Base-by-base conservation (phyloP, 1,140 invertebrate species). In the Rhynchophorus ferrugineus region DNA sequence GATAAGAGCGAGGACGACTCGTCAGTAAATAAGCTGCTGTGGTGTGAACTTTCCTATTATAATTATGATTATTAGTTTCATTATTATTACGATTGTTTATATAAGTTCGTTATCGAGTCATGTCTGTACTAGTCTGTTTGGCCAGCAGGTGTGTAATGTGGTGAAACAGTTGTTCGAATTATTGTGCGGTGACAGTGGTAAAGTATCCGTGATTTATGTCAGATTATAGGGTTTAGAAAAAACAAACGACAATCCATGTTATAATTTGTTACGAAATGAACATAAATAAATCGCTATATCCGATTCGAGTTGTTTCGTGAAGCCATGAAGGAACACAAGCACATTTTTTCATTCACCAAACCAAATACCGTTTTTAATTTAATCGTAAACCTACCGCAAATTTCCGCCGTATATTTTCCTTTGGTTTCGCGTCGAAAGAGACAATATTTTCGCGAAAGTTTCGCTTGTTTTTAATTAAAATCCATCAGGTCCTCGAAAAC, bases 101-200 rank as follows among this genome's bases (percentile, higher is more conserved):
- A 21, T 41, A 41, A 35, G 11, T 33, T 17, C 33, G 18, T 44
- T 35, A 35, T 17, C 43, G 51, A 64, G 62, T 64, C 61, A 62
- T 62, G 53, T 57, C 51, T 59, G 48, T 49, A 61, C 62, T 64
- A 64, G 62, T 64, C 62, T 49, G 57, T 62, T 62, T 57, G 62
- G 62, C 62, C 62, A 64, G 62, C 54, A 45, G 41, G 41, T 49
- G 51, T 52, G 19, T 44, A 41, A 45, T 44, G 11, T 2, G 16
- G 36, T 53, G 36, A 50, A 24, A 44, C 9, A 51, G 20, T n/a
- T 13, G 43, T 20, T 29, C 19, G 21, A 46, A 36, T 34, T 19
- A 39, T 14, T 37, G 42, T n/a, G 42, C 34, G 43, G 35, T 52
- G 24, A 6, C 5, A 9, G 45, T 19, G 43, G 43, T 45, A 46